These are phyloP conservation scores for Ganaspis brasiliensis DNA, from an alignment of 2,888 invertebrate species.

Conservation along the genomic window DNA sequence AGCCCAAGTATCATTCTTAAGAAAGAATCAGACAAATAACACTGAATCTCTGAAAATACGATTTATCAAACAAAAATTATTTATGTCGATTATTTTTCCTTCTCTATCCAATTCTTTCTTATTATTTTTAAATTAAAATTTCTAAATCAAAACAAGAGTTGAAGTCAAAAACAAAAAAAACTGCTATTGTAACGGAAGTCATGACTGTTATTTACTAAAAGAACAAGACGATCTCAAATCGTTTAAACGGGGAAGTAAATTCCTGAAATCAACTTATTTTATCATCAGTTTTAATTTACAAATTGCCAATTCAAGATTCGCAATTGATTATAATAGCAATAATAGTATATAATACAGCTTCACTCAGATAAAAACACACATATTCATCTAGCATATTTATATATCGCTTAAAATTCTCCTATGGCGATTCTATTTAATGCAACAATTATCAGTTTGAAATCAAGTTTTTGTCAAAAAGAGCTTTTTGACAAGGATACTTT, in stretches of 20 bases:
- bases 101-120: too few relatives aligned
- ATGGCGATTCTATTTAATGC: conserved; percentile 75
- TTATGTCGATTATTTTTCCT: too few relatives aligned
- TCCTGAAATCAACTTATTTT: conserved; percentile 63
- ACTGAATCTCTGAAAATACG: too few relatives aligned
- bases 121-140: too few relatives aligned
- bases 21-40: too few relatives aligned
- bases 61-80: too few relatives aligned
- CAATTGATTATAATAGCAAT: conserved; percentile 66
- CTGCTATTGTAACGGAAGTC: conserved; percentile 23
- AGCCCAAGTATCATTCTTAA: too few relatives aligned
- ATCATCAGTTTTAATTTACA: conserved; percentile 71
- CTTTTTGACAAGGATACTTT: not conserved
- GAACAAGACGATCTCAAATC: conserved; percentile 27
- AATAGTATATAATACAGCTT: conserved; percentile 75
- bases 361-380: conserved; percentile 78
- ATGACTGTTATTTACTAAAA: conserved; percentile 32
- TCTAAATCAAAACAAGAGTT: not conserved
- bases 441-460: conserved; percentile 43
- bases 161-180: not conserved
- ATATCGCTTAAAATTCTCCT: conserved; percentile 71
- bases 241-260: conserved; percentile 55
- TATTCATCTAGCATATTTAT: conserved; percentile 74
- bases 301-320: conserved; percentile 68
- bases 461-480: not conserved